These are phyloP conservation scores for Heliocidaris tuberculata DNA, from an alignment of 35 echinoderm and acorn worm species.

Conservation along the genomic window DNA sequence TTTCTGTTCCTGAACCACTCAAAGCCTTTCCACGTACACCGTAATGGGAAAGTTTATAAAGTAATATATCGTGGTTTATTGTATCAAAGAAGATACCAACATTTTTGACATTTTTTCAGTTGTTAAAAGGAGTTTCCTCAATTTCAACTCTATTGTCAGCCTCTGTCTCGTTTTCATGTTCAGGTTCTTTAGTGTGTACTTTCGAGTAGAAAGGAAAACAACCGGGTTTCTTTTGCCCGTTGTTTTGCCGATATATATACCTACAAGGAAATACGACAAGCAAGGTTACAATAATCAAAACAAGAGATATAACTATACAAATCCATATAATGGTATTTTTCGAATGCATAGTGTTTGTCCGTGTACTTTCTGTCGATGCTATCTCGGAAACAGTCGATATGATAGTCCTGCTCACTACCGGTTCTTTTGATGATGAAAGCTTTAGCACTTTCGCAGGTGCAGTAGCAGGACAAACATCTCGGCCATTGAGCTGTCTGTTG, in stretches of 20 bases:
- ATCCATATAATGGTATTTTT: neutral
- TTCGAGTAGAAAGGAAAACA: neutral
- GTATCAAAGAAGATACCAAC: too few species aligned
- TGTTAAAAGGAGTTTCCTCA: too few species aligned
- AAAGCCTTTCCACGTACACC: too few species aligned
- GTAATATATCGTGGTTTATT: too few species aligned
- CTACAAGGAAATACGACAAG: too few species aligned
- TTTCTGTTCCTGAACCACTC: too few species aligned
- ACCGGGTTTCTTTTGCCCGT: too few species aligned
- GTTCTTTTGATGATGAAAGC: neutral
- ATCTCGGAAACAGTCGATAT: neutral
- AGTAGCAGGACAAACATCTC: neutral
- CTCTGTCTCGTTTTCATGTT: neutral
- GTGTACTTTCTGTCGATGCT: neutral
- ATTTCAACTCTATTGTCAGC: too few species aligned
- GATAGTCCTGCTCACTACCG: neutral
- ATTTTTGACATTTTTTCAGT: too few species aligned
- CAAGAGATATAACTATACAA: neutral
- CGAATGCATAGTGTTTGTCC: too few species aligned
- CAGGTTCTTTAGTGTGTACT: neutral
- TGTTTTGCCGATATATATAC: too few species aligned
- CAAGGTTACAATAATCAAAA: neutral
- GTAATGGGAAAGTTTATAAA: too few species aligned
- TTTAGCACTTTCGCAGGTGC: neutral
- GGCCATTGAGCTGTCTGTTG: neutral